Evolutionary conservation across 2,888 invertebrate species (phyloP), one percentile per base, ranked within the genome.

Genomic region (Pedicia rivosa): DNA sequence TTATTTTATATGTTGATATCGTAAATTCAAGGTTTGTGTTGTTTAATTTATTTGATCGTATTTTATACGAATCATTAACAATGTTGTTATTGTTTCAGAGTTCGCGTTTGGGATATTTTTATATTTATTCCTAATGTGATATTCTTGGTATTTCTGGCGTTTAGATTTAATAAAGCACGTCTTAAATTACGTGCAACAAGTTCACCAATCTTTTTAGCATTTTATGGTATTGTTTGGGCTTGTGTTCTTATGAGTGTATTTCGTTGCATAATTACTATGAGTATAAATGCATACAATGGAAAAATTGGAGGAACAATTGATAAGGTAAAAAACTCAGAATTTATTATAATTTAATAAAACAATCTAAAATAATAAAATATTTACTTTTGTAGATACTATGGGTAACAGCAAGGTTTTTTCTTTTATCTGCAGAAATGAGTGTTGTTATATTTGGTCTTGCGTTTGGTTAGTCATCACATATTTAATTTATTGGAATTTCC

Each of bases 121-220:
- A 32, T 32, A 19, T 32, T 19, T 13, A 12, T 32, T 20, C 32
- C 32, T 9, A 32, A 32, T 13, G 7, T 32, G 13, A 20, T 32
- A 20, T 32, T 32, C 13, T 32, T 32, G 20, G 20, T 13, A 13
- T 32, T 32, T 32, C 20, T 32, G 32, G 32, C 32, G 13, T 13
- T 32, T 3, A 13, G 32, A 10, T 32, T 32, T 13, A 17, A 32
- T 13, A 32, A 32, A 13, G 32, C 32, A 4, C 19, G 32, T 8
- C 20, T 32, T 13, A 32, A 32, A 20, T 22, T 32, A 10, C n/a
- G 32, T 8, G 32, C 32, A 7, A 32, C 32, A 12, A 32, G 32
- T 13, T 32, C 32, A 2, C 32, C 32, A 7, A 32, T 32, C n/a
- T 32, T 32, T 32, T 32, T 32, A 32, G 32, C 32, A 22, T 32